Evolutionary conservation across 2,797 vertebrate genomes (phyloP).

Genomic region (Acropternis orthonyx): DNA sequence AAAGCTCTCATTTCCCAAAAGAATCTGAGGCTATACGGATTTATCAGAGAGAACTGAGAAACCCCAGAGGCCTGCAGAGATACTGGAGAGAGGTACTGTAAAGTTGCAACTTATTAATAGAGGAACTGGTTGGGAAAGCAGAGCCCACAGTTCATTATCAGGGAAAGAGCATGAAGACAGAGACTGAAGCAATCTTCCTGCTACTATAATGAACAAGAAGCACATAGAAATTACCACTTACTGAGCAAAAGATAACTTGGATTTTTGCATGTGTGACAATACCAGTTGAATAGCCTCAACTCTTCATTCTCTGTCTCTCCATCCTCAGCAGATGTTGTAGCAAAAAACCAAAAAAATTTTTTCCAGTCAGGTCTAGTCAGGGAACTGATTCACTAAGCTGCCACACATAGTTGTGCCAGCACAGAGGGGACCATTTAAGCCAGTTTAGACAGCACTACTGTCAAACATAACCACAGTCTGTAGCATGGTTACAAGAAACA

Average conservation of each 20-base stretch:
- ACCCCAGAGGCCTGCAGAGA: neutral
- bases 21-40: neutral
- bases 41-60: neutral
- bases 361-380: neutral
- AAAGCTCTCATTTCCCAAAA: neutral
- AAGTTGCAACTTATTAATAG: neutral
- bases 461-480: neutral
- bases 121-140: neutral
- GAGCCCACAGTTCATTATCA: neutral
- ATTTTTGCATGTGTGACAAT: neutral
- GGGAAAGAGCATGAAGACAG: neutral
- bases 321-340: neutral
- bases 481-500: neutral
- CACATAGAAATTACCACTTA: neutral
- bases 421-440: slow-evolving; percentile 41
- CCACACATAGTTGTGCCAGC: neutral
- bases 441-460: neutral
- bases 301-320: neutral
- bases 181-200: neutral
- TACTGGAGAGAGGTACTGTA: neutral
- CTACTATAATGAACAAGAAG: neutral
- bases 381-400: slow-evolving; percentile 16
- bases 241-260: neutral
- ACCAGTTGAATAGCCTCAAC: neutral
- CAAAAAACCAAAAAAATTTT: neutral